Evolutionary conservation across 2,888 invertebrate genomes (phyloP).

Genomic region (Herminia tarsipennalis): DNA sequence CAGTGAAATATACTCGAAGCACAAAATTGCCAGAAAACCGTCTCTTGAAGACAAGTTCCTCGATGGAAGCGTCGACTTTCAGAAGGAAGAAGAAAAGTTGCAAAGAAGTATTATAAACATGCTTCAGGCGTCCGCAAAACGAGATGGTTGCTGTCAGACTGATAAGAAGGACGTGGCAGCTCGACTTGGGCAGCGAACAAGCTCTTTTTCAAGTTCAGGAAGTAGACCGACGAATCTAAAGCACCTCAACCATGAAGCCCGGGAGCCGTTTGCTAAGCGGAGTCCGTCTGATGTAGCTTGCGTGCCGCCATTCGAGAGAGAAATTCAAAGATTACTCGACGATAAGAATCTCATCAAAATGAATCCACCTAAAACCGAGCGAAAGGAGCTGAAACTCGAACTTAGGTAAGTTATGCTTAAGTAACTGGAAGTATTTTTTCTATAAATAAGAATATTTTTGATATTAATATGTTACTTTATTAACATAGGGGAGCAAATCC

Average conservation of each 20-base stretch:
- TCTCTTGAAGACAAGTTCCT: constrained; percentile 74
- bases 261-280: constrained; percentile 77
- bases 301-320: constrained; percentile 90
- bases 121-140: constrained; percentile 85
- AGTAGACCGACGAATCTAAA: constrained; percentile 82
- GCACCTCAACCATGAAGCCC: constrained; percentile 81
- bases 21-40: constrained; percentile 71
- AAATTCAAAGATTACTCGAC: constrained; percentile 91
- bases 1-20: constrained; percentile 75
- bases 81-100: constrained; percentile 80
- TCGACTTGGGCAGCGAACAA: constrained; percentile 70
- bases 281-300: constrained; percentile 82
- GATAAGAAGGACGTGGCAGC: constrained; percentile 86
- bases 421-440: too few relatives aligned
- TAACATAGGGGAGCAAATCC: constrained; percentile 67
- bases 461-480: neutral
- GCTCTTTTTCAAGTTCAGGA: constrained; percentile 83
- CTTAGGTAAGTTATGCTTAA: constrained; percentile 59
- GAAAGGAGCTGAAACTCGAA: constrained; percentile 87
- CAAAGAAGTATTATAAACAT: constrained; percentile 81
- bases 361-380: constrained; percentile 86
- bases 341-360: constrained; percentile 88
- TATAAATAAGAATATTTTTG: neutral
- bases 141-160: constrained; percentile 88
- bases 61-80: constrained; percentile 67